These are phyloP conservation scores for Trialeurodes vaporariorum DNA, from an alignment of 1,140 invertebrate genomes.

Conservation along the genomic window DNA sequence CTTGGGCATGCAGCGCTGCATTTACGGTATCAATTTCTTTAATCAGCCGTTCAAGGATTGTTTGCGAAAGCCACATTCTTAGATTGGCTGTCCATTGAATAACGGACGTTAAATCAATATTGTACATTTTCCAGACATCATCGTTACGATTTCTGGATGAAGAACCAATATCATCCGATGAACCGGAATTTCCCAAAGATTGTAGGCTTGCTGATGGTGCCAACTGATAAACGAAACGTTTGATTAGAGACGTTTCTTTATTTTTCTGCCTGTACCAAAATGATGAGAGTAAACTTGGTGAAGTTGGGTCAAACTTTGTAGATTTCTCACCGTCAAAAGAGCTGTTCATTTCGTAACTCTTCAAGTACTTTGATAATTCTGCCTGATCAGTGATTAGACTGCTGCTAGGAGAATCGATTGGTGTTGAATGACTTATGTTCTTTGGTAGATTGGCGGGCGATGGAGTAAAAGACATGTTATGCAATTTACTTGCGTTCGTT, in stretches of 20 bases:
- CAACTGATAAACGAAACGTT: not conserved
- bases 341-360: not conserved
- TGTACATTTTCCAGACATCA: constrained; percentile 46
- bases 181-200: not conserved
- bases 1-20: constrained; percentile 48
- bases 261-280: not conserved
- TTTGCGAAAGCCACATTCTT: constrained; percentile 62
- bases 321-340: not conserved
- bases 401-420: not conserved
- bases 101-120: constrained; percentile 44
- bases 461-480: not conserved
- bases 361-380: not conserved
- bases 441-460: not conserved
- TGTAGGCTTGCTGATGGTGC: not conserved
- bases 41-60: constrained; percentile 54
- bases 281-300: not conserved
- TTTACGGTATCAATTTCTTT: constrained; percentile 58
- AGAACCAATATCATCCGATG: not conserved
- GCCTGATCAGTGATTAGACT: not conserved
- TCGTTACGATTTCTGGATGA: constrained; percentile 36
- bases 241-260: not conserved
- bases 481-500: not conserved
- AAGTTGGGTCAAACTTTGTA: not conserved
- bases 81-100: constrained; percentile 55
- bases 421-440: not conserved